Evolutionary conservation across 2,888 invertebrate species (phyloP).

Genomic region (Phorcus lineatus): DNA sequence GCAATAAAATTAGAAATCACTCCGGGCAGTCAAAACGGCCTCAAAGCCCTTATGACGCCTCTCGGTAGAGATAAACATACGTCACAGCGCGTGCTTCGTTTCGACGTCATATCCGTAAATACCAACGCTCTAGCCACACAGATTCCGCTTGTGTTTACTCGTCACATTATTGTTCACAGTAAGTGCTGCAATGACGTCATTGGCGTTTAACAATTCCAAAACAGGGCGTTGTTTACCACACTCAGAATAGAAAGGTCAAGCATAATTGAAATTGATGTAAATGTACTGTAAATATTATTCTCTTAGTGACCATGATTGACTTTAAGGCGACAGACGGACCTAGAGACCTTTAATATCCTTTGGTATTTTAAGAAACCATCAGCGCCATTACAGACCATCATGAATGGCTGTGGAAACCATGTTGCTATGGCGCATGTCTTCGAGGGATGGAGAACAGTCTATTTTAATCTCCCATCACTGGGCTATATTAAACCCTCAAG

Average conservation of each 20-base stretch:
- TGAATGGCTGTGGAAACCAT: not conserved
- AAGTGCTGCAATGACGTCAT: not conserved
- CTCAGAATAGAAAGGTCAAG: no score
- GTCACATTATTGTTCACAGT: not conserved
- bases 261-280: no score
- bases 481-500: not conserved
- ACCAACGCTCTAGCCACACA: not conserved
- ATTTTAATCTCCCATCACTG: not conserved
- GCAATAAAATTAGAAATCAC: no score
- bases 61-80: not conserved
- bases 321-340: no score
- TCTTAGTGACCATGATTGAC: no score
- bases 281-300: no score
- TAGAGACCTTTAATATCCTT: no score
- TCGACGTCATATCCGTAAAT: constrained; percentile 2
- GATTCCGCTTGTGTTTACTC: not conserved
- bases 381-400: not conserved
- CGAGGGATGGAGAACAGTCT: not conserved
- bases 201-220: not conserved
- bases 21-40: no score
- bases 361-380: no score
- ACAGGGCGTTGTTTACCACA: not conserved
- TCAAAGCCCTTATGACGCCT: no score
- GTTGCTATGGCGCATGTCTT: not conserved
- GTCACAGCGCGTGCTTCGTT: not conserved